Percentiles rank a stretch among this genome's conserved stretches.
Conservation (phyloP, 1,140 invertebrate species). For the Scaptomyza graminum region DNA sequence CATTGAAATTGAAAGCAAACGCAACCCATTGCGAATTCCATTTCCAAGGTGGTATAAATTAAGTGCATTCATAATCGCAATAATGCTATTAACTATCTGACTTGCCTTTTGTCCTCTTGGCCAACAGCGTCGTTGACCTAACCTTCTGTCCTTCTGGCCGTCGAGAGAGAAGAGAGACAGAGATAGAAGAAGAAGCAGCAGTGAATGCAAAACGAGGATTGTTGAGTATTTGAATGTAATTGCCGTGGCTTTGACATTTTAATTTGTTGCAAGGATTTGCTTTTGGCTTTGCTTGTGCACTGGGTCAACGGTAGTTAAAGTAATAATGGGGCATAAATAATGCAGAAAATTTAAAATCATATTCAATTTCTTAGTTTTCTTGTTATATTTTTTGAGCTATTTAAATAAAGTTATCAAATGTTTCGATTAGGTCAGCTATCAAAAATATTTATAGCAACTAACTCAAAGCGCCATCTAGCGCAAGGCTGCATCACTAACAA, state of each 20-base stretch:
- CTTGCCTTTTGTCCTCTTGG: constrained; percentile 9
- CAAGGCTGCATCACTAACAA: too few relatives aligned
- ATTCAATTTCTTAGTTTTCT: not conserved
- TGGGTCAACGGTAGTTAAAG: constrained; percentile 8
- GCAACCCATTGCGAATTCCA: constrained; percentile 42
- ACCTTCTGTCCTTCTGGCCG: not conserved
- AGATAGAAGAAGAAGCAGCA: constrained; percentile 1
- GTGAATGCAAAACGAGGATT: not conserved
- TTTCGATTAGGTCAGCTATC: too few relatives aligned
- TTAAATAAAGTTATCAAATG: too few relatives aligned
- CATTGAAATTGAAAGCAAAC: constrained; percentile 40
- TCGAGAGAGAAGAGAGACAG: too few relatives aligned
- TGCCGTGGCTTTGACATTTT: constrained; percentile 33
- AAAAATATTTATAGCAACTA: too few relatives aligned
- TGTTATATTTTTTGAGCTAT: too few relatives aligned
- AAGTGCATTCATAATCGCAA: constrained; percentile 31
- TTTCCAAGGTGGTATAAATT: constrained; percentile 48
- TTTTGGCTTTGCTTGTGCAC: not conserved
- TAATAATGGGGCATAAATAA: not conserved
- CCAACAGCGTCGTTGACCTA: constrained; percentile 4
- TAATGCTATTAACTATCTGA: constrained; percentile 43
- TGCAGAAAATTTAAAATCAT: not conserved
- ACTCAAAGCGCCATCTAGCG: too few relatives aligned
- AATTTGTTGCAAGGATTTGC: constrained; percentile 17
- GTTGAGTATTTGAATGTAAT: constrained; percentile 12